Conservation (phyloP, 2,113 vertebrate genomes). For the Sciurus niger region DNA sequence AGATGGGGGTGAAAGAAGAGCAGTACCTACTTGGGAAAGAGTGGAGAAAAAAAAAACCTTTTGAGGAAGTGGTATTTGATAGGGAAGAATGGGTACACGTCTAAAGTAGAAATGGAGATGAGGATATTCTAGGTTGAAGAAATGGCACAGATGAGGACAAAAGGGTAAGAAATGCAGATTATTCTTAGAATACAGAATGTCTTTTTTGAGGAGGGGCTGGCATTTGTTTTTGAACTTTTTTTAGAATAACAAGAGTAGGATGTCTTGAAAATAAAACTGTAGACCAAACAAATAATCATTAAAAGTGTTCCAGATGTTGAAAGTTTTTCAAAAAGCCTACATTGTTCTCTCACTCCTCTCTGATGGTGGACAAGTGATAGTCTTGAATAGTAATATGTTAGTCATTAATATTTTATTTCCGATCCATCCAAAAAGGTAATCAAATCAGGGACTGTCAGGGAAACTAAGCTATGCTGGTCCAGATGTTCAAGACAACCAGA, state of each 20-base stretch:
- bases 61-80: constrained; percentile 26
- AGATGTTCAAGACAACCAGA: not conserved
- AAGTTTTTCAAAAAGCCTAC: not conserved
- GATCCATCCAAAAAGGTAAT: constrained; percentile 23
- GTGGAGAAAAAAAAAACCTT: not conserved
- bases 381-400: not conserved
- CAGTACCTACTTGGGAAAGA: not conserved
- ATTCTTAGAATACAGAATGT: not conserved
- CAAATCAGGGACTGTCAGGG: constrained; percentile 25
- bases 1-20: not conserved
- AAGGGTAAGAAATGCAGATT: not conserved
- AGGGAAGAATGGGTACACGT: constrained; percentile 48
- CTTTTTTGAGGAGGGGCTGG: not conserved
- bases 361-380: not conserved
- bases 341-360: not conserved
- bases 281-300: not conserved
- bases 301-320: not conserved
- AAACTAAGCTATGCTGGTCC: not conserved
- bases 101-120: not conserved
- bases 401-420: constrained; percentile 23
- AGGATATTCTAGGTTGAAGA: not conserved
- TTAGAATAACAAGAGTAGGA: not conserved
- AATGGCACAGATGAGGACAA: not conserved
- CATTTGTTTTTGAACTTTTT: not conserved
- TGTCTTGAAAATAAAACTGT: constrained; percentile 39